These are phyloP conservation scores for Lepisosteus osseus DNA, from an alignment of 2,113 vertebrate species.

Conservation along the genomic window DNA sequence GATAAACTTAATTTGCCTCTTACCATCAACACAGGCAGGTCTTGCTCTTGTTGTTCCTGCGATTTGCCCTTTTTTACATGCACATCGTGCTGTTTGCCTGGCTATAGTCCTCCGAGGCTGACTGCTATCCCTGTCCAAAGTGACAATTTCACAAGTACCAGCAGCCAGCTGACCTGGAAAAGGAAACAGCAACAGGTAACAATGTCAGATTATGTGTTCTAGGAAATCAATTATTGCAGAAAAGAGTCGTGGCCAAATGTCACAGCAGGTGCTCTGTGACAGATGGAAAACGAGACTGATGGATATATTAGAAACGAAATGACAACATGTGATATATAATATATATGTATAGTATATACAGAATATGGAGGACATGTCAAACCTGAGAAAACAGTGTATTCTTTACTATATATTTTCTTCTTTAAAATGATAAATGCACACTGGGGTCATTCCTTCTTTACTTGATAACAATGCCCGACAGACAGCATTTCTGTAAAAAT, in stretches of 20 bases:
- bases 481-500: too few species aligned
- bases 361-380: too few species aligned
- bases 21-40: constrained; percentile 97
- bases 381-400: too few species aligned
- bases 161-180: constrained; percentile 94
- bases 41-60: constrained; percentile 95
- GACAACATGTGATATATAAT: constrained; percentile 26
- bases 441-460: too few species aligned
- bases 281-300: constrained; percentile 48
- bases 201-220: constrained; percentile 48
- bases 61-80: constrained; percentile 98
- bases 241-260: constrained; percentile 33
- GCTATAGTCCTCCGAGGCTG: constrained; percentile 96
- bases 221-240: constrained; percentile 38
- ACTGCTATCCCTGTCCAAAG: constrained; percentile 94
- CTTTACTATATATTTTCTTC: too few species aligned
- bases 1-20: constrained; percentile 46
- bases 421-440: too few species aligned
- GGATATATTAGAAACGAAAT: constrained; percentile 45
- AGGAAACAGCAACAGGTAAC: constrained; percentile 50
- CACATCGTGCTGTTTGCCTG: constrained; percentile 96
- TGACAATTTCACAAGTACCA: constrained; percentile 96
- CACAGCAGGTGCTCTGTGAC: constrained; percentile 41
- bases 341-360: too few species aligned
- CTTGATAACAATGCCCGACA: too few species aligned